These are phyloP conservation scores for Colinus virginianus DNA, from an alignment of 2,113 vertebrate species.

Conservation along the genomic window DNA sequence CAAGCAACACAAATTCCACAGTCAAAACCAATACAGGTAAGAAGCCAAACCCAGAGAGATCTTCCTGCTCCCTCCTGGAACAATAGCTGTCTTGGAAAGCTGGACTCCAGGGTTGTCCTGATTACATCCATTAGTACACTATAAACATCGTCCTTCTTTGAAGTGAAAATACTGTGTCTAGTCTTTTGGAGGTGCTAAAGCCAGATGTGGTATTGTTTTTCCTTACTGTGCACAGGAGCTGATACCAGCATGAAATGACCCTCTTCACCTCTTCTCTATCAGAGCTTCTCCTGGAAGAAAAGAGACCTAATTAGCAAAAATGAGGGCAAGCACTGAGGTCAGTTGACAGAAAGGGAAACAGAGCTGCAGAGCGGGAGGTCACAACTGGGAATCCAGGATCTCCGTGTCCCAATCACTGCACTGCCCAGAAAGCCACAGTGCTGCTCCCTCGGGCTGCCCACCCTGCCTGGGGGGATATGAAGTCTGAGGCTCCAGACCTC, in stretches of 20 bases:
- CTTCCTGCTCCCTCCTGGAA: constrained; percentile 44
- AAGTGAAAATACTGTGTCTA: constrained; percentile 72
- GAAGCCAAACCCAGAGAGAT: constrained; percentile 53
- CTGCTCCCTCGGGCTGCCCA: background rate
- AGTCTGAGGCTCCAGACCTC: background rate
- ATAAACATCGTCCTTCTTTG: constrained; percentile 73
- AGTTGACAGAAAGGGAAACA: background rate
- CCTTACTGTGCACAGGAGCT: constrained; percentile 30
- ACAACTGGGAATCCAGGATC: background rate
- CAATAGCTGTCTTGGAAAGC: constrained; percentile 25
- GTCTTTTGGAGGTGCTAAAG: constrained; percentile 62
- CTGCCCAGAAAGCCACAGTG: background rate
- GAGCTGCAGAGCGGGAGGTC: background rate
- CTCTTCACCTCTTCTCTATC: constrained; percentile 66
- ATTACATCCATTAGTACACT: constrained; percentile 31
- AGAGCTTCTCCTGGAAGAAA: constrained; percentile 81
- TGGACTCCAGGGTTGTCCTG: constrained; percentile 62
- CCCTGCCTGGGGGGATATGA: background rate
- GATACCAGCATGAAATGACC: constrained; percentile 37
- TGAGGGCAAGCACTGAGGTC: background rate
- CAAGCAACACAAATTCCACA: constrained; percentile 38
- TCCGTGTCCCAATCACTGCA: background rate
- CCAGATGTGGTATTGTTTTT: constrained; percentile 25
- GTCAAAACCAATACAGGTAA: constrained; percentile 45
- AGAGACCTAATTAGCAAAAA: background rate